A percentile compares a stretch with the other conserved stretches of the same genome.
phyloP scores from a whole-genome alignment of 2,113 vertebrate species.

The Calyptomena viridis region DNA sequence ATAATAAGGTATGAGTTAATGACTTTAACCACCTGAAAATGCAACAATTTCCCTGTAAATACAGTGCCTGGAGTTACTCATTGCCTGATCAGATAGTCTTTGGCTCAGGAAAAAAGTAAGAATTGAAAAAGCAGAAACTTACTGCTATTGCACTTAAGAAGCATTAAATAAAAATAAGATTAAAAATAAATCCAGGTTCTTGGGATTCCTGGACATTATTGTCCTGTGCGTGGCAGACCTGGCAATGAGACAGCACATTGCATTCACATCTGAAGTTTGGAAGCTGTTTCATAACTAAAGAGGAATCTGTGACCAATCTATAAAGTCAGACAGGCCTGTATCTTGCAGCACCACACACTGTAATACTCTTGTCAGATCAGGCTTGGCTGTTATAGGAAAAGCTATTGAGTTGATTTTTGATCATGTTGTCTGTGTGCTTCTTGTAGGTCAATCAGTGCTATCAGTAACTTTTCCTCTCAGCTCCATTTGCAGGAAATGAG shows the following conservation, averaged over 20 bases:
- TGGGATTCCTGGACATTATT: slow-evolving; percentile 3
- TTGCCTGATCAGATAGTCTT: slow-evolving; percentile 1
- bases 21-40: slow-evolving; percentile 67
- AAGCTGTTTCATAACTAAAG: neutral
- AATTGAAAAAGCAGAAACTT: neutral
- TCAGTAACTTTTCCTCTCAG: neutral
- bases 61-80: slow-evolving; percentile 43
- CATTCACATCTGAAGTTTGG: neutral
- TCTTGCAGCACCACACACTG: neutral
- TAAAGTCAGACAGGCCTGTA: neutral
- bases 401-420: neutral
- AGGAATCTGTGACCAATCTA: neutral
- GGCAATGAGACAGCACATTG: neutral
- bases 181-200: slow-evolving; percentile 23
- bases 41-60: slow-evolving; percentile 56
- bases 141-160: neutral
- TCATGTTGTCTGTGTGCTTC: neutral
- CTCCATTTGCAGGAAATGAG: neutral
- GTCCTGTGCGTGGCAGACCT: neutral
- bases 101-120: neutral
- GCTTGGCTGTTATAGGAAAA: neutral
- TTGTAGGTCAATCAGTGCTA: neutral
- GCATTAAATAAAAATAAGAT: slow-evolving; percentile 1
- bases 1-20: slow-evolving; percentile 69
- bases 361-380: neutral